Evolutionary conservation across 2,113 vertebrate genomes (phyloP), one percentile per base, ranked within the genome.

Genomic region (human): DNA sequence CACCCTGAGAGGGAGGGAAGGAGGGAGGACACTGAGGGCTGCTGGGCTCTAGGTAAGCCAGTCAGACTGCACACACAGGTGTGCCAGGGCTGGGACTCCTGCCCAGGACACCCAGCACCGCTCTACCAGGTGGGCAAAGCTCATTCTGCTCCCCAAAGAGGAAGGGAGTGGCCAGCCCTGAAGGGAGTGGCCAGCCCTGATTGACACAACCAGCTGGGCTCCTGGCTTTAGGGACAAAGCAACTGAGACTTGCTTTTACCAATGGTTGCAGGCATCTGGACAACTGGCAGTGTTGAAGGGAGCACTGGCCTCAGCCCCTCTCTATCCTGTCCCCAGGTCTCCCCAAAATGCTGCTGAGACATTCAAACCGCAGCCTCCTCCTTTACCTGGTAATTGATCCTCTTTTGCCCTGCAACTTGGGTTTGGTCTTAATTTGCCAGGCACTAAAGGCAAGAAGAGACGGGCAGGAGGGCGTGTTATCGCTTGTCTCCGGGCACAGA

Each of bases 341-440:
- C 97, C 98, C 73, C 83, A 93, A 97, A 80, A 92, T 95, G 97
- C 70, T 78, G 59, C 96, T 2, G 6, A 97, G 97, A 97, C 59
- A 0, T 1, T 43, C 88, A 93, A 97, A 96, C 96, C 96, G 59
- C 95, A 82, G 94, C 93, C 97, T 95, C 96, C 91, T 97, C 96
- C 93, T 98, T 96, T 97, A 92, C 97, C 93, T 98, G 95, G 96
- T 98, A 98, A 91, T 68, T 97, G 96, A 97, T 98, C 97, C 94
- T 97, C 97, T 98, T 96, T 95, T 98, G 97, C 98, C 98, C 98
- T 98, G 97, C 97, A 98, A 98, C 98, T 91, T 98, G 98, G 98
- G 97, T 96, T 96, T 98, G 98, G 98, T 98, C 98, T 98, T 97
- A 96, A 98, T 98, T 98, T 98, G 98, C 98, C 98, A 98, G 98